Conservation (phyloP, 2,797 vertebrate genomes). For the Anolis apletophallus region DNA sequence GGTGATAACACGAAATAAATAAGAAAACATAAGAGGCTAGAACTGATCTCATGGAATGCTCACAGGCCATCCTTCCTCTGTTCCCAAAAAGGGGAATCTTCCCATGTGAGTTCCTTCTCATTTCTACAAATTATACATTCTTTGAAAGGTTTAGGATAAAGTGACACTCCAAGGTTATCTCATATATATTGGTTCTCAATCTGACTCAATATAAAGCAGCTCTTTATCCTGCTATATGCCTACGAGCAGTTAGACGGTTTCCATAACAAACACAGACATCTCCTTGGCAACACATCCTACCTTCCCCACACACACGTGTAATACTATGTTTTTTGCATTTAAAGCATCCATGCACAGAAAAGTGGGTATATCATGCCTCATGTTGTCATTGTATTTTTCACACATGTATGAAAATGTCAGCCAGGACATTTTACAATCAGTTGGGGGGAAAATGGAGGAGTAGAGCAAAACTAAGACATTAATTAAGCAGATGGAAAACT, state of each 20-base stretch:
- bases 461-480: no score
- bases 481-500: no score
- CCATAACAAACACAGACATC: conserved; percentile 39
- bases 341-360: neutral
- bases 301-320: neutral
- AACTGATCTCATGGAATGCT: neutral
- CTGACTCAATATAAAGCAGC: conserved; percentile 1
- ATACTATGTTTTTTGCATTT: conserved; percentile 4
- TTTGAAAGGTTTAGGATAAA: neutral
- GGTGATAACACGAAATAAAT: neutral
- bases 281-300: conserved; percentile 25
- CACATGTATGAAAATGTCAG: neutral
- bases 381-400: neutral
- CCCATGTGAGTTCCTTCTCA: neutral
- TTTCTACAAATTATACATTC: neutral
- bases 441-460: no score
- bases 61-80: neutral
- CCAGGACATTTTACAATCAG: no score
- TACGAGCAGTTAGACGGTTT: conserved; percentile 18
- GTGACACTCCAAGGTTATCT: neutral
- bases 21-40: neutral
- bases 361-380: neutral
- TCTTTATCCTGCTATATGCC: neutral
- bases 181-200: neutral
- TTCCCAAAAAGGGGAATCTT: neutral